Percentiles rank a stretch among this genome's conserved stretches.
phyloP scores from a whole-genome alignment of 2,797 vertebrate genomes.

The Neosilurus mollespiculum region DNA sequence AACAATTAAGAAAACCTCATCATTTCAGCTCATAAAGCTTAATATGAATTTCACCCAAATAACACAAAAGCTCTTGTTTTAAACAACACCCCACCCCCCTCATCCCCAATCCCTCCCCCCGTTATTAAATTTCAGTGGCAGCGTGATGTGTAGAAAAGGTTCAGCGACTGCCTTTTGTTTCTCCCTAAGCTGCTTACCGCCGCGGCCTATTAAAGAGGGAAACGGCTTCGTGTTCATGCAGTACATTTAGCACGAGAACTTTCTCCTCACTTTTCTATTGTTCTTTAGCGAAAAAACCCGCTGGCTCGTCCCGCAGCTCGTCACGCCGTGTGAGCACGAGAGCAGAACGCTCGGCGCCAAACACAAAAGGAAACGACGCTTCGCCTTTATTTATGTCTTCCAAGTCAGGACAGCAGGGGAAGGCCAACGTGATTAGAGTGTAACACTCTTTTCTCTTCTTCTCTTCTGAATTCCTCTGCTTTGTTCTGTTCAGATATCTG shows the following conservation, averaged over 20 bases:
- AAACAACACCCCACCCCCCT: too few species aligned
- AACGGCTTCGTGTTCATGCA: constrained; percentile 12
- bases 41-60: neutral
- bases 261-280: constrained; percentile 40
- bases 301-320: constrained; percentile 36
- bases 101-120: too few species aligned
- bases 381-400: constrained; percentile 50
- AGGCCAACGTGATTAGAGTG: constrained; percentile 49
- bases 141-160: constrained; percentile 32
- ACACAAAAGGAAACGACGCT: constrained; percentile 45
- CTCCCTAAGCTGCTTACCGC: constrained; percentile 50
- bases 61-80: constrained; percentile 21
- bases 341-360: constrained; percentile 22
- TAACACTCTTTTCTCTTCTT: neutral
- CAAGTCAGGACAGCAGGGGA: constrained; percentile 42
- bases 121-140: constrained; percentile 21
- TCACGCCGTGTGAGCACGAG: constrained; percentile 44
- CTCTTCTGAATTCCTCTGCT: constrained; percentile 40
- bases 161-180: constrained; percentile 43
- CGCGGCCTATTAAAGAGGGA: constrained; percentile 42
- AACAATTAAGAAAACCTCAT: neutral
- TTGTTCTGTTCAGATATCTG: constrained; percentile 45
- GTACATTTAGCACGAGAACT: constrained; percentile 36
- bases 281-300: constrained; percentile 32
- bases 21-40: neutral